Evolutionary conservation across 2,888 invertebrate genomes (phyloP).

Genomic region (Poecilobothrus nobilitatus): DNA sequence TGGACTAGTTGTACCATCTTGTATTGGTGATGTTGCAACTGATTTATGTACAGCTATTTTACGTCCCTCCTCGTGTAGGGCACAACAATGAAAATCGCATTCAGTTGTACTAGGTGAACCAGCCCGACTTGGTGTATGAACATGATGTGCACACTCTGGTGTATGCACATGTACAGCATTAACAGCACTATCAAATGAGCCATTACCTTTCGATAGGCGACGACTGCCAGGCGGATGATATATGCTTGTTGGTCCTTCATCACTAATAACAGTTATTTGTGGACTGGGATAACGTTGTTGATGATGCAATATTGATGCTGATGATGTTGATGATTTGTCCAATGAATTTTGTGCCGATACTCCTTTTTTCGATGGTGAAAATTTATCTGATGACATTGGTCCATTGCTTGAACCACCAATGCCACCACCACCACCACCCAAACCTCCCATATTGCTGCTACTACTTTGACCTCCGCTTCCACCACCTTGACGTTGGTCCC

Average conservation of each 20-base stretch:
- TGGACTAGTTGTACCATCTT: conserved; percentile 63
- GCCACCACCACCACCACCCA: conserved; percentile 28
- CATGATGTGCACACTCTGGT: conserved; percentile 65
- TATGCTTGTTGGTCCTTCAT: conserved; percentile 65
- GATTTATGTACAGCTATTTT: conserved; percentile 87
- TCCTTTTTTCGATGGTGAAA: conserved; percentile 45
- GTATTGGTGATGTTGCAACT: conserved; percentile 87
- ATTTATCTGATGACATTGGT: conserved; percentile 40
- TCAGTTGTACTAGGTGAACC: conserved; percentile 61
- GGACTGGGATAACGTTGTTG: conserved; percentile 56
- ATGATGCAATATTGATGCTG: conserved; percentile 36
- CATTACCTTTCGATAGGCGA: conserved; percentile 52
- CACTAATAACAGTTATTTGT: conserved; percentile 90
- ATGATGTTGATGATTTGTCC: conserved; percentile 50
- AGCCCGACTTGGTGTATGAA: conserved; percentile 60
- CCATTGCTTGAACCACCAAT: conserved; percentile 37
- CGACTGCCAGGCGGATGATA: conserved; percentile 40
- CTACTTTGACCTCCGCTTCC: conserved; percentile 41
- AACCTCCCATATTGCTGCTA: conserved; percentile 31
- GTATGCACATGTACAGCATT: conserved; percentile 70
- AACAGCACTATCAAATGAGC: conserved; percentile 60
- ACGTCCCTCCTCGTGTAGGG: conserved; percentile 85
- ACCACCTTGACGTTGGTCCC: conserved; percentile 78
- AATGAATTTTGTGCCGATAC: conserved; percentile 54
- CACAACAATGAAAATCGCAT: conserved; percentile 94